Conservation (phyloP, 2,888 invertebrate species). For the Caenorhabditis zanzibari region DNA sequence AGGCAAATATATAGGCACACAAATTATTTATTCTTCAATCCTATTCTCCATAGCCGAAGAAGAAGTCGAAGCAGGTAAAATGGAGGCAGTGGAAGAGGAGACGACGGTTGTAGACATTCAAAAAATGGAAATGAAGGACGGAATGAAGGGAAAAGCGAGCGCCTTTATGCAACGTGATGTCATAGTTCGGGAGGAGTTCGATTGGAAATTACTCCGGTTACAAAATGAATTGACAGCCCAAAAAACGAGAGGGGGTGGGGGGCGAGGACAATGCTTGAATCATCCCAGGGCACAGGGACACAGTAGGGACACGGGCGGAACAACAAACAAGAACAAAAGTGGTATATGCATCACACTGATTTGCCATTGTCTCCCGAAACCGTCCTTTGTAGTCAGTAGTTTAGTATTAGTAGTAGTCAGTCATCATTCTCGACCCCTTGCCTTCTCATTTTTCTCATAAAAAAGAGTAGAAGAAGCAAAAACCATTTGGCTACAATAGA, state of each 20-base stretch:
- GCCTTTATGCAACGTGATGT: conserved; percentile 55
- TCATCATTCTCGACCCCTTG: conserved; percentile 52
- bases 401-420: conserved; percentile 9
- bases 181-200: conserved; percentile 46
- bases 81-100: not conserved
- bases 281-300: conserved; percentile 37
- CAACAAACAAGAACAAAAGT: conserved; percentile 67
- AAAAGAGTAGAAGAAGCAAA: not conserved
- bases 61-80: conserved; percentile 13
- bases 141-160: conserved; percentile 30
- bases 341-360: conserved; percentile 61
- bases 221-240: conserved; percentile 30
- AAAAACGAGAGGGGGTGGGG: not conserved
- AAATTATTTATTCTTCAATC: conserved; percentile 45
- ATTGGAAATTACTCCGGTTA: conserved; percentile 36
- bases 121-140: conserved; percentile 56
- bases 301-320: conserved; percentile 47
- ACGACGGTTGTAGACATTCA: conserved; percentile 25
- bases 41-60: conserved; percentile 20
- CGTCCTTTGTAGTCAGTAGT: conserved; percentile 56
- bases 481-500: conserved; percentile 43
- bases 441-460: conserved; percentile 28
- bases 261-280: conserved; percentile 53
- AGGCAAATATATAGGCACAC: conserved; percentile 47
- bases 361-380: conserved; percentile 65